phyloP scores from a whole-genome alignment of 2,888 invertebrate genomes.

The Graphium colonna region DNA sequence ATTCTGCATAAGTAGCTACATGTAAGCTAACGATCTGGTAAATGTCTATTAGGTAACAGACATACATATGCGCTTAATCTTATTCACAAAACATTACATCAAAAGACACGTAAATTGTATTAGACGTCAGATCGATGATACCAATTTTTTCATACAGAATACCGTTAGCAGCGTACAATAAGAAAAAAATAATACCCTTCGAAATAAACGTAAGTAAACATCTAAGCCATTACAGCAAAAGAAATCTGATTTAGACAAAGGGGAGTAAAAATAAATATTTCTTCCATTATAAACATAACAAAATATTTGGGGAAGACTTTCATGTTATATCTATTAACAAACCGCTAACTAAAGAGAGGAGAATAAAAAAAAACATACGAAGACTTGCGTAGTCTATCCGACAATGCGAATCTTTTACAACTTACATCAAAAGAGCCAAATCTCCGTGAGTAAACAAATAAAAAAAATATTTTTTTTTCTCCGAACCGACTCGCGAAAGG shows the following conservation, averaged over 20 bases:
- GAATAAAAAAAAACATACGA: constrained; percentile 38
- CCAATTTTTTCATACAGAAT: too few relatives aligned
- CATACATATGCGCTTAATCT: too few relatives aligned
- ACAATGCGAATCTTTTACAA: constrained; percentile 60
- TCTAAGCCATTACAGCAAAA: background rate
- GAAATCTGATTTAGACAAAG: constrained; percentile 18
- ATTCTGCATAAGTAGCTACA: too few relatives aligned
- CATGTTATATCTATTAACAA: constrained; percentile 28
- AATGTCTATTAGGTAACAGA: too few relatives aligned
- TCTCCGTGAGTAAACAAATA: constrained; percentile 73
- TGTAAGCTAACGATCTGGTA: too few relatives aligned
- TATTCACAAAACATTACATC: too few relatives aligned
- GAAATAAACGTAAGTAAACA: background rate
- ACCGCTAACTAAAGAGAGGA: constrained; percentile 40
- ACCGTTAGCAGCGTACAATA: too few relatives aligned
- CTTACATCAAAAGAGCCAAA: constrained; percentile 71
- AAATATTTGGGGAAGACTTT: background rate
- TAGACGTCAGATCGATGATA: background rate
- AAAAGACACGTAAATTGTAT: too few relatives aligned
- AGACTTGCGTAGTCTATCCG: constrained; percentile 50
- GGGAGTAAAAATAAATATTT: constrained; percentile 25
- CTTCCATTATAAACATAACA: background rate
- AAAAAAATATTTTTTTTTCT: constrained; percentile 58
- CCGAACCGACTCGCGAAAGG: constrained; percentile 62
- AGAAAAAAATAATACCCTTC: background rate